Percentiles rank a stretch among this genome's conserved stretches.
Conservation (phyloP, 2,113 vertebrate genomes). For the Oostethus manadensis region DNA sequence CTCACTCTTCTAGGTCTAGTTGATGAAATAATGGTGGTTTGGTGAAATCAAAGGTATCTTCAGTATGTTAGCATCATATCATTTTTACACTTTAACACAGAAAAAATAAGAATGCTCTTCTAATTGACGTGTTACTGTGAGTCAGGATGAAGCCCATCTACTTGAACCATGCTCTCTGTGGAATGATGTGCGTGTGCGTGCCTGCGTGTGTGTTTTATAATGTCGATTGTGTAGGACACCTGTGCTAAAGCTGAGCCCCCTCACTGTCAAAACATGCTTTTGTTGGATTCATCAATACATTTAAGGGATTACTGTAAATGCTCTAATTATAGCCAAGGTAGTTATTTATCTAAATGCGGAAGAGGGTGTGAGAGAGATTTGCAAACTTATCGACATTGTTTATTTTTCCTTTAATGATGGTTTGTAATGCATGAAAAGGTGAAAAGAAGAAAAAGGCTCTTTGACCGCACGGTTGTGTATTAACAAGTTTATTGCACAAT, state of each 20-base stretch:
- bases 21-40: conserved; percentile 51
- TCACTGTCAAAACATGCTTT: conserved; percentile 28
- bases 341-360: too few relatives aligned
- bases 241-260: conserved; percentile 63
- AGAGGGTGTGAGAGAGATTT: too few relatives aligned
- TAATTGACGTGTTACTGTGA: conserved; percentile 64
- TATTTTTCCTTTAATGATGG: too few relatives aligned
- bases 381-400: too few relatives aligned
- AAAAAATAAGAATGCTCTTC: conserved; percentile 53
- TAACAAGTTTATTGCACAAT: too few relatives aligned
- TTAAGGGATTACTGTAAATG: too few relatives aligned
- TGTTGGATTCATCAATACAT: conserved; percentile 19
- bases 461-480: too few relatives aligned
- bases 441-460: too few relatives aligned
- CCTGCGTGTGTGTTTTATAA: conserved; percentile 34
- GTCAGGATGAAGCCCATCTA: conserved; percentile 65
- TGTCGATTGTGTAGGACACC: conserved; percentile 42
- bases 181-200: conserved; percentile 36
- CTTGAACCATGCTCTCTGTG: conserved; percentile 66
- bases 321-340: too few relatives aligned
- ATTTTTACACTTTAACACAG: conserved; percentile 25
- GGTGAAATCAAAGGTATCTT: conserved; percentile 51
- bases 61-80: conserved; percentile 54
- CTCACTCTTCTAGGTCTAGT: conserved; percentile 52
- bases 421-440: too few relatives aligned